Evolutionary conservation across 2,113 vertebrate species (phyloP).

Genomic region (western clawed frog (Xenopus tropicalis)): UCB_Xtro_10.0 CM004448.2:81350001-81350500

Average conservation of each 20-base stretch:
- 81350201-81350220: neutral
- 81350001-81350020: neutral
- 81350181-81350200: neutral
- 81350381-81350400: no score
- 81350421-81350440: no score
- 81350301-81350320: no score
- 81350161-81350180: slow-evolving; percentile 19
- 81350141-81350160: slow-evolving; percentile 34
- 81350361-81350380: no score
- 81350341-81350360: no score
- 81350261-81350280: neutral
- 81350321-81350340: no score
- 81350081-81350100: slow-evolving; percentile 39
- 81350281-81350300: no score
- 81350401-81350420: no score
- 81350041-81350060: slow-evolving; percentile 7
- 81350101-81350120: slow-evolving; percentile 39
- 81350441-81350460: no score
- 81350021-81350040: neutral
- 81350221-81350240: neutral
- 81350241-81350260: neutral
- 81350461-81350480: no score
- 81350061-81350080: slow-evolving; percentile 18
- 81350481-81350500: no score
- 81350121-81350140: slow-evolving; percentile 33